phyloP scores from a whole-genome alignment of 2,888 invertebrate species.

The Maniola hyperantus region DNA sequence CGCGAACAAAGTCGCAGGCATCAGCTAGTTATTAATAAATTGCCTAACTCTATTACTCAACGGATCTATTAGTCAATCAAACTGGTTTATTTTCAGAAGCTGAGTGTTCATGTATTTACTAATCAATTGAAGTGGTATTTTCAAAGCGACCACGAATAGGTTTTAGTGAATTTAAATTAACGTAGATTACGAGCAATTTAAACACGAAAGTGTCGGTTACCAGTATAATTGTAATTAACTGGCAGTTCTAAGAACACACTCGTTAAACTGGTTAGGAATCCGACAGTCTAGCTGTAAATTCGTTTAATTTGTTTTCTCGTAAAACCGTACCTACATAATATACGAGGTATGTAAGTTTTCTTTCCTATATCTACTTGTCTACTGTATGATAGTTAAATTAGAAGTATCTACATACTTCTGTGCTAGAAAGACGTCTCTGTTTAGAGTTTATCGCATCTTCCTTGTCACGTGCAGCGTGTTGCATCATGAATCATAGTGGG shows the following conservation, averaged over 20 bases:
- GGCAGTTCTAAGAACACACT: constrained; percentile 28
- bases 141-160: constrained; percentile 6
- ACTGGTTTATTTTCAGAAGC: background rate
- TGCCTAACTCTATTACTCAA: background rate
- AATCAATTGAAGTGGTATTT: constrained; percentile 1
- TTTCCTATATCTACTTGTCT: background rate
- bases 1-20: no score
- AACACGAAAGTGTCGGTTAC: constrained; percentile 34
- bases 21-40: no score
- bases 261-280: constrained; percentile 27
- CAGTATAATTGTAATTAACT: constrained; percentile 32
- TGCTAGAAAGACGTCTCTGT: no score
- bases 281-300: constrained; percentile 29
- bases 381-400: no score
- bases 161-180: constrained; percentile 29
- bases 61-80: no score
- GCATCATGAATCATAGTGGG: no score
- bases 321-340: background rate
- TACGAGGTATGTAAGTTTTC: background rate
- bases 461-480: no score
- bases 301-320: constrained; percentile 18
- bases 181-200: constrained; percentile 29
- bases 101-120: background rate
- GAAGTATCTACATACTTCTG: no score
- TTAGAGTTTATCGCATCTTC: no score